Evolutionary conservation across 2,888 invertebrate species (phyloP).

Genomic region (Troides helena): DNA sequence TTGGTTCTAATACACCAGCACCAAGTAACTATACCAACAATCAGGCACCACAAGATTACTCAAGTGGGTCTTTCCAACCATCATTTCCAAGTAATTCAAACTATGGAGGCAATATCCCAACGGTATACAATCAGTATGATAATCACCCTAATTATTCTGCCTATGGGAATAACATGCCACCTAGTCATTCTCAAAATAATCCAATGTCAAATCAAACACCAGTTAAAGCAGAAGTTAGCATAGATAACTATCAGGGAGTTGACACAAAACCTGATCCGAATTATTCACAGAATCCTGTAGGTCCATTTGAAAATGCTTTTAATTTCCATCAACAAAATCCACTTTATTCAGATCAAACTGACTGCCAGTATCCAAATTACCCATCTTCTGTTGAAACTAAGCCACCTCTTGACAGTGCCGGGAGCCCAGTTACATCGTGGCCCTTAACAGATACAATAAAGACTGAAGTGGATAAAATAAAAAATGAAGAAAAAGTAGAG

Average conservation of each 20-base stretch:
- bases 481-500: conserved; percentile 70
- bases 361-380: conserved; percentile 56
- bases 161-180: conserved; percentile 54
- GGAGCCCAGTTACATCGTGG: conserved; percentile 68
- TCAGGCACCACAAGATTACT: conserved; percentile 50
- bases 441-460: conserved; percentile 67
- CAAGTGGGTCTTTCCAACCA: conserved; percentile 57
- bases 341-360: conserved; percentile 50
- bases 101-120: conserved; percentile 49
- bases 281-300: conserved; percentile 43
- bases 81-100: conserved; percentile 47
- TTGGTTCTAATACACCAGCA: conserved; percentile 48
- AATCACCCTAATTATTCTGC: conserved; percentile 57
- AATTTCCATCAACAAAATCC: conserved; percentile 55
- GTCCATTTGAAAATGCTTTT: conserved; percentile 48
- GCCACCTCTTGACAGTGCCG: conserved; percentile 62
- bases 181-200: conserved; percentile 42
- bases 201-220: conserved; percentile 39
- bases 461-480: conserved; percentile 68
- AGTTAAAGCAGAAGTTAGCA: conserved; percentile 47
- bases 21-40: conserved; percentile 48
- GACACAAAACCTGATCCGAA: conserved; percentile 54
- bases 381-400: conserved; percentile 64
- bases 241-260: conserved; percentile 42
- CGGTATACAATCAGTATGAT: conserved; percentile 61